These are phyloP conservation scores for Emys orbicularis DNA, from an alignment of 2,797 vertebrate genomes.

Conservation along the genomic window DNA sequence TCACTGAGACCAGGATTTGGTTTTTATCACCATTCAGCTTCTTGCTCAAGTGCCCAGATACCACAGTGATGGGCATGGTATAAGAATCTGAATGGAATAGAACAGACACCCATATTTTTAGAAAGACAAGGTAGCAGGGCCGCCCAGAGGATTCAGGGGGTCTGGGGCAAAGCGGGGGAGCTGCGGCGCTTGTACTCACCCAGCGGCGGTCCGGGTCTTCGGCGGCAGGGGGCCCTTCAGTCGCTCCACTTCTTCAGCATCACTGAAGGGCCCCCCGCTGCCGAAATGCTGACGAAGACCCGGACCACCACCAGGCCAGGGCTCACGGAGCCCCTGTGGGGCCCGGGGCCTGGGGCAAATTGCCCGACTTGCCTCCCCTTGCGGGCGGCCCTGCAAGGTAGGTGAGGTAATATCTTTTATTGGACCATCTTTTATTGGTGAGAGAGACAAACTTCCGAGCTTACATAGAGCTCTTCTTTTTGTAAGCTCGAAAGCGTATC, in stretches of 20 bases:
- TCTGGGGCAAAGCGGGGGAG: too few relatives aligned
- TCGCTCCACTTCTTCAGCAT: too few relatives aligned
- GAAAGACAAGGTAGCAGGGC: not conserved
- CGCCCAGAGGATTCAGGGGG: too few relatives aligned
- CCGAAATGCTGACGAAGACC: too few relatives aligned
- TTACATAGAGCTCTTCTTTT: not conserved
- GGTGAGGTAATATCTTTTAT: not conserved
- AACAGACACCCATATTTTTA: not conserved
- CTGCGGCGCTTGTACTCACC: too few relatives aligned
- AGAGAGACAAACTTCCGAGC: not conserved
- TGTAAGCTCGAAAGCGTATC: not conserved
- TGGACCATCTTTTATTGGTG: not conserved
- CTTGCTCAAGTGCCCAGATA: not conserved
- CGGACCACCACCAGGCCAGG: too few relatives aligned
- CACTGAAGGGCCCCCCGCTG: too few relatives aligned
- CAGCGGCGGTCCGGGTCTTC: too few relatives aligned
- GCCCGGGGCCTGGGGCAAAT: too few relatives aligned
- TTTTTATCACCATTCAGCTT: not conserved
- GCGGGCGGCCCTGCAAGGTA: not conserved
- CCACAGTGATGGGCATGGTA: not conserved
- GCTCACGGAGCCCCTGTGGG: too few relatives aligned
- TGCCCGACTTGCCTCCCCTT: too few relatives aligned
- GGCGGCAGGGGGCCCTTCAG: too few relatives aligned
- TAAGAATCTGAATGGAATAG: not conserved
- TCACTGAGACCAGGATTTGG: not conserved